Evolutionary conservation across 2,797 vertebrate species (phyloP), one percentile per base, ranked within the genome.

Genomic region (Okamejei kenojei): DNA sequence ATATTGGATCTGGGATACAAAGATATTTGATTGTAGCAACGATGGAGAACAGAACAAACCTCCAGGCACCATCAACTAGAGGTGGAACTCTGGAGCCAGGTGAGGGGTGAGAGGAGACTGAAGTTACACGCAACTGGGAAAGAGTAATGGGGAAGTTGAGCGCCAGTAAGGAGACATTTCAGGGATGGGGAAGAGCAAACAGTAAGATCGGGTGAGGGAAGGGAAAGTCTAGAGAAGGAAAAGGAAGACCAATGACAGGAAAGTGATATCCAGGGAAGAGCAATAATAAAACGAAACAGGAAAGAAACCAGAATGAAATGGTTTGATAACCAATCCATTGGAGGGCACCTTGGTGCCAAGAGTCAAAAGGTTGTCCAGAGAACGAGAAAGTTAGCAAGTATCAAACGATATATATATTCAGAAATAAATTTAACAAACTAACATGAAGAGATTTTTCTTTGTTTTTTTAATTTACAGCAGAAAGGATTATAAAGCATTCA

Each of bases 401-500:
- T 92, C 35, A 76, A 88, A 79, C 73, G 79, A 84, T 23, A 71
- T 29, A 71, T 29, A 93, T 78, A 88, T 68, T 88, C 82, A 77
- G 35, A 68, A 81, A 74, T 74, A 94, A 94, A 94, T 94, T 95
- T 94, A 96, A 97, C 96, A 96, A 92, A 94, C 96, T 95, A 94
- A 95, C 97, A 96, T 96, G 96, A 97, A 97, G 97, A 97, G 97
- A 97, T 97, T 98, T 97, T 98, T 98, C 96, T 98, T 97, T 97
- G 96, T 96, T 96, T 95, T 98, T 98, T 99, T 99, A 99, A 99
- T 99, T 99, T 99, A 99, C 99, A 99, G 99, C 99, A 99, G 98
- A 99, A 99, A 99, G 98, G 99, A 99, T 92, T 99, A 99, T 98
- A 99, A 99, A 99, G 99, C 99, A 99, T 99, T 99, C 99, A 99